These are phyloP conservation scores for Hyperopisus bebe DNA, from an alignment of 2,113 vertebrate species.

Conservation along the genomic window DNA sequence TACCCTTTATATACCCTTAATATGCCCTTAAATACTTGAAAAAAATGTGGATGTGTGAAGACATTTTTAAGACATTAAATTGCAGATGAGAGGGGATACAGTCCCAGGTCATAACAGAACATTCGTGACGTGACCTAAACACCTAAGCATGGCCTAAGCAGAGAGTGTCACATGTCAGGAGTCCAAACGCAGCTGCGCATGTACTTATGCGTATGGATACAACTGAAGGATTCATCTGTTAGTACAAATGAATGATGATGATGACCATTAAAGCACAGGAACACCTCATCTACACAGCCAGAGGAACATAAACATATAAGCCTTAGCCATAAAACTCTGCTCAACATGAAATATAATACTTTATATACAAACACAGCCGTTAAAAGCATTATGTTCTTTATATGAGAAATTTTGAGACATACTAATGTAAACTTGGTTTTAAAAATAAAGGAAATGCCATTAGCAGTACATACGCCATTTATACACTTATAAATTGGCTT, in stretches of 20 bases:
- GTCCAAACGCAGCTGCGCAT: not conserved
- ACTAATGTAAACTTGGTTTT: not conserved
- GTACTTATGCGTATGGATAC: not conserved
- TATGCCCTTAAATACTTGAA: not conserved
- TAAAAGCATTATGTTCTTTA: constrained; percentile 12
- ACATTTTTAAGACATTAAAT: not conserved
- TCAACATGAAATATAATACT: constrained; percentile 3
- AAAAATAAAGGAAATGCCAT: not conserved
- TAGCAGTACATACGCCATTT: not conserved
- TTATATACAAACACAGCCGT: constrained; percentile 19
- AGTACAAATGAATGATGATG: constrained; percentile 15
- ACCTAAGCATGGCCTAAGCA: not conserved
- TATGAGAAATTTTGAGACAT: constrained; percentile 1
- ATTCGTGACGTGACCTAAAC: not conserved
- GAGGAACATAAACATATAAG: not conserved
- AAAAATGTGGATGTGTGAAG: not conserved
- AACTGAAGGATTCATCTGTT: not conserved
- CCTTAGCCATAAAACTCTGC: constrained; percentile 4
- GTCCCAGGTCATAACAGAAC: not conserved
- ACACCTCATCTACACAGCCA: not conserved
- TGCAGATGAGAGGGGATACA: not conserved
- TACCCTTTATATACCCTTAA: not conserved
- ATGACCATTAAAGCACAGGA: not conserved
- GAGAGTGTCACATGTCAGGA: not conserved
- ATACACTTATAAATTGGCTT: not conserved